Conservation (phyloP, 2,113 vertebrate genomes). For the Kobus ellipsiprymnus region DNA sequence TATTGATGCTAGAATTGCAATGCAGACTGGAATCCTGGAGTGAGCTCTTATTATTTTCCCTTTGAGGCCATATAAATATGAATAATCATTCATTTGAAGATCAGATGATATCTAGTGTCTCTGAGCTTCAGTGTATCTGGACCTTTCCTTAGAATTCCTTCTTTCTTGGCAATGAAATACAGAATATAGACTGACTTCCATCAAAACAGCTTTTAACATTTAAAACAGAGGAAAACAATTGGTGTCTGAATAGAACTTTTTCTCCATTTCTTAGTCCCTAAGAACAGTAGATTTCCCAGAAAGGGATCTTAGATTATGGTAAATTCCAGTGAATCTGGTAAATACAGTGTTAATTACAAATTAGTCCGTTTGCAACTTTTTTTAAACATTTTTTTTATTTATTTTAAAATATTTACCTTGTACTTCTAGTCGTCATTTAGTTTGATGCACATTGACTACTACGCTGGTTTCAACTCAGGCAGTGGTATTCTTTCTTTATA, state of each 20-base stretch:
- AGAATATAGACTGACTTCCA: background rate
- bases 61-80: background rate
- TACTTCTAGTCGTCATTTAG: background rate
- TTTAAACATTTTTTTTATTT: background rate
- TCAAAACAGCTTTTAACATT: slow-evolving; percentile 4
- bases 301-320: background rate
- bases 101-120: background rate
- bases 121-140: background rate
- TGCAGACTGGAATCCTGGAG: background rate
- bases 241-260: background rate
- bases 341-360: background rate
- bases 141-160: slow-evolving; percentile 6
- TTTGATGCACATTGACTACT: background rate
- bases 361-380: background rate
- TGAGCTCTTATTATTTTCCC: background rate
- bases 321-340: background rate
- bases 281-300: background rate
- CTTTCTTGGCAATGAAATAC: background rate
- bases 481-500: background rate
- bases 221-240: background rate
- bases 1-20: background rate
- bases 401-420: background rate
- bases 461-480: background rate
- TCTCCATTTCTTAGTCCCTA: background rate
- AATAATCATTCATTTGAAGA: background rate